A percentile compares a stretch with the other conserved stretches of the same genome.
Conservation (phyloP, 2,797 vertebrate species). For the Sebastes hubbsi region DNA sequence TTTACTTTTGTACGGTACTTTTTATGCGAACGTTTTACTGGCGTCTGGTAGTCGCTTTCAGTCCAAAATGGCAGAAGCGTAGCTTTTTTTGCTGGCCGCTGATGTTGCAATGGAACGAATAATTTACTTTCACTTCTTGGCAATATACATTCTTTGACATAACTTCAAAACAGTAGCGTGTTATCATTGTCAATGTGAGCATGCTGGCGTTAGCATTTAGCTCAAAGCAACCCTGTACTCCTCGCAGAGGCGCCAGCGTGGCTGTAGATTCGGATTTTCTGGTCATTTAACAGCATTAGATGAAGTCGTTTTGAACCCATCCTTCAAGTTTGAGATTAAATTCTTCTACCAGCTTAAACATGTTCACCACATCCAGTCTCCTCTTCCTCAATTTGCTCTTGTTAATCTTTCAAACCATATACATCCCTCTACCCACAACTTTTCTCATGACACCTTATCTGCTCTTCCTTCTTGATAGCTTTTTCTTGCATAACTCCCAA, state of each 20-base stretch:
- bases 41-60: too few species aligned
- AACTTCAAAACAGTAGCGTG: too few species aligned
- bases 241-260: neutral
- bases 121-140: too few species aligned
- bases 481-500: slow-evolving; percentile 26
- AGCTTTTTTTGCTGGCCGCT: too few species aligned
- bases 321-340: neutral
- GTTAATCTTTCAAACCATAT: neutral
- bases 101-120: too few species aligned
- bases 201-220: too few species aligned
- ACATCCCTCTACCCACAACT: neutral
- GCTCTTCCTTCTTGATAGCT: neutral
- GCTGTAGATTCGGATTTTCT: neutral
- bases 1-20: too few species aligned
- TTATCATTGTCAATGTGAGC: neutral
- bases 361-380: neutral
- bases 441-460: slow-evolving; percentile 16
- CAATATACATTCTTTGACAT: too few species aligned
- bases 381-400: neutral
- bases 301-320: neutral
- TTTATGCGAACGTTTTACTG: too few species aligned
- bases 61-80: too few species aligned
- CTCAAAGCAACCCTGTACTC: neutral
- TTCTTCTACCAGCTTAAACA: slow-evolving; percentile 10
- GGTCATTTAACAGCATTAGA: neutral